phyloP scores from a whole-genome alignment of 1,140 invertebrate genomes.

The Yoshiicerus persimilis region DNA sequence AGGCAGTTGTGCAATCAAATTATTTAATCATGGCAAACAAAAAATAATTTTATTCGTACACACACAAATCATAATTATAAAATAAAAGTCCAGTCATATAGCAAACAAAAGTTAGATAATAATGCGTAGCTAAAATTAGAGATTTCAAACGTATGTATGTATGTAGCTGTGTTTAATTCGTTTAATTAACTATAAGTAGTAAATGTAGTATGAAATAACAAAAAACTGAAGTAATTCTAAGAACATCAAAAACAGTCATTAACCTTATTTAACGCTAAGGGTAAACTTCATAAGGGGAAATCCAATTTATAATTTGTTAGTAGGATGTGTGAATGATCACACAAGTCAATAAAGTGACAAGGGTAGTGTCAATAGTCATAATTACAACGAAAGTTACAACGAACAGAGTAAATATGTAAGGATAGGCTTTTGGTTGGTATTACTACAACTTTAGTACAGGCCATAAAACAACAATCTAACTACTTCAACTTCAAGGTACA shows the following conservation, averaged over 20 bases:
- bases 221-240: neutral
- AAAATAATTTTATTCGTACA: conserved; percentile 3
- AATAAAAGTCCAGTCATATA: neutral
- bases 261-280: neutral
- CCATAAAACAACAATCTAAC: too few species aligned
- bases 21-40: neutral
- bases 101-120: neutral
- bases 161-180: neutral
- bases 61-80: neutral
- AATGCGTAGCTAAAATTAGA: neutral
- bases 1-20: neutral
- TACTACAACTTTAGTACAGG: too few species aligned
- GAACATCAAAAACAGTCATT: neutral
- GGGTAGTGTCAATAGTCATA: too few species aligned
- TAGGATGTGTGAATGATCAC: too few species aligned
- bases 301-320: too few species aligned
- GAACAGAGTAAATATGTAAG: too few species aligned
- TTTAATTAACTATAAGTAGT: neutral
- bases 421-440: too few species aligned
- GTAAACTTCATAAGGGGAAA: neutral
- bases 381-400: too few species aligned
- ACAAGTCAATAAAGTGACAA: too few species aligned
- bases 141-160: neutral
- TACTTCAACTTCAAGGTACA: too few species aligned
- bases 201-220: neutral